phyloP scores from a whole-genome alignment of 2,888 invertebrate genomes.

The Tetheella fluctuosa region DNA sequence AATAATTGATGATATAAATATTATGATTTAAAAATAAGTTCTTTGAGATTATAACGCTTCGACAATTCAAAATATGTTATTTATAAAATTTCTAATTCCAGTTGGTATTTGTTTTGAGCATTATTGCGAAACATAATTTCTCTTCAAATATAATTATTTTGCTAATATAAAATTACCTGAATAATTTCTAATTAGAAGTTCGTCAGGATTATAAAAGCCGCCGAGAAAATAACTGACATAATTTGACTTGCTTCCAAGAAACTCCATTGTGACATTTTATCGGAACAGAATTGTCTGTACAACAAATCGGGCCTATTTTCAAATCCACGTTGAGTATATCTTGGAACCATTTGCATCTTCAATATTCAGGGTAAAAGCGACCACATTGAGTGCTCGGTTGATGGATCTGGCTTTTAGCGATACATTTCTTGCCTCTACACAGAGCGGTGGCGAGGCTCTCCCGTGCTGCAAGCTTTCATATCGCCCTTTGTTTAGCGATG shows the following conservation, averaged over 20 bases:
- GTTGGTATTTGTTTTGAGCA: background rate
- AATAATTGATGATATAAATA: too few species aligned
- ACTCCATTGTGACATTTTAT: background rate
- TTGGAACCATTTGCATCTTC: slow-evolving; percentile 35
- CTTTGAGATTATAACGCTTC: background rate
- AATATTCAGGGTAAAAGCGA: slow-evolving; percentile 49
- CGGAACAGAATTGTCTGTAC: background rate
- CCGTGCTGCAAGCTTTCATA: slow-evolving; percentile 36
- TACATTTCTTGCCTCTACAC: slow-evolving; percentile 48
- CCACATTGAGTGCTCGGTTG: slow-evolving; percentile 44
- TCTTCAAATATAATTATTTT: slow-evolving; percentile 1
- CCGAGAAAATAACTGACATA: background rate
- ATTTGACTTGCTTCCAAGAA: background rate
- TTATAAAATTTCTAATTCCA: background rate
- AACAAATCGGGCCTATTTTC: slow-evolving; percentile 6
- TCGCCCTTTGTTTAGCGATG: slow-evolving; percentile 53
- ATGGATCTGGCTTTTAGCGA: slow-evolving; percentile 61
- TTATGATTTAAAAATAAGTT: too few species aligned
- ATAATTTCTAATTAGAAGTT: slow-evolving; percentile 3
- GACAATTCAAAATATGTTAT: background rate
- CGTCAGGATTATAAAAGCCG: background rate
- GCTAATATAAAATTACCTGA: background rate
- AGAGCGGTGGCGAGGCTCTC: slow-evolving; percentile 20
- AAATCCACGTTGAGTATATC: slow-evolving; percentile 4
- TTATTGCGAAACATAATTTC: background rate